Evolutionary conservation across 2,113 vertebrate species (phyloP), one percentile per base, ranked within the genome.

Genomic region (Ceyx cyanopectus): DNA sequence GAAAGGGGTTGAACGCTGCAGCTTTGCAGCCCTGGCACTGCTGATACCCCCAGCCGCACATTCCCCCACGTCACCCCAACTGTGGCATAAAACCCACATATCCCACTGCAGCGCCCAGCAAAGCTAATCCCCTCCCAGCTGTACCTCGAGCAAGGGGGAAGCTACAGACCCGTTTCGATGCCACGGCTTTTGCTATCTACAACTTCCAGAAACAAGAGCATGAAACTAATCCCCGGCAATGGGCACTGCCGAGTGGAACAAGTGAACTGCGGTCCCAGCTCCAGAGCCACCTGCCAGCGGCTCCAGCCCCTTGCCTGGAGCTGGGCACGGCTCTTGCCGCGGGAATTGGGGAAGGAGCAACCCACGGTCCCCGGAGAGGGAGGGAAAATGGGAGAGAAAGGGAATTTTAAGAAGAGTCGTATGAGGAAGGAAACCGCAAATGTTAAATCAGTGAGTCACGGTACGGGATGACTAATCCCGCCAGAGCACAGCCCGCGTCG

Each of bases 381-480:
- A 53, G 27, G 37, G 12, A 37, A 72, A 58, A 45, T 60, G 17
- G n/a, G 2, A 51, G 56, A 53, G 66, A 86, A 78, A 50, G 68
- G 51, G 85, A 5, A 19, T 29, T 10, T 12, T 16, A 18, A 51
- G 6, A 30, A 51, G 53, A 66, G 60, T 8, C 16, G 32, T 21
- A 18, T 5, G 91, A 85, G 90, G 94, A 96, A 95, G 93, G 95
- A 96, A 96, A 76, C 61, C 60, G 91, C 86, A 74, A 94, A 92
- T 81, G 85, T 78, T 91, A 26, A 57, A 56, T 9, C 51, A 5
- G 81, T 96, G 97, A 96, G 88, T 97, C 95, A 94, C 7, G 61
- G 51, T 0, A 6, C 3, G 67, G 68, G 91, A 41, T 96, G 97
- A 96, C 41, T 95, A 96, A 97, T 78, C 41, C 62, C 91, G 74